A percentile compares a stretch with the other conserved stretches of the same genome.
Evolutionary conservation across 2,888 invertebrate species (phyloP).

Genomic region (Hedya salicella): DNA sequence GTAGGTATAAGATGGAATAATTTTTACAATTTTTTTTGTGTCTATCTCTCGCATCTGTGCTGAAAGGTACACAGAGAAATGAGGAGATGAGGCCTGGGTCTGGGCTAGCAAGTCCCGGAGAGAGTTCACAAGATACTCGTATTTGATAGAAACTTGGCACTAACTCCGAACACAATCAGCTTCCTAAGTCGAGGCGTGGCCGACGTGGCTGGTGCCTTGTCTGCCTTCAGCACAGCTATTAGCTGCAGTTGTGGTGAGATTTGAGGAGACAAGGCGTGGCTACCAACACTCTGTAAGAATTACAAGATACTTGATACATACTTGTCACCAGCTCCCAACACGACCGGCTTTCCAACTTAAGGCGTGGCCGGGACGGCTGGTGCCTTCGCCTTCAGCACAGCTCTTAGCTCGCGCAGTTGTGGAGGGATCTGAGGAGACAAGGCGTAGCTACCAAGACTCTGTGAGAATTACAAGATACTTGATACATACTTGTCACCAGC

Average conservation of each 20-base stretch:
- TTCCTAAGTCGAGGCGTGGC: constrained; percentile 74
- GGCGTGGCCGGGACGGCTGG: constrained; percentile 73
- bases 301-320: too few relatives aligned
- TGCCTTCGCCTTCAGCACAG: constrained; percentile 64
- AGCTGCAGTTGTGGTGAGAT: constrained; percentile 76
- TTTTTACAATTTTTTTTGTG: too few relatives aligned
- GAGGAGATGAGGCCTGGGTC: too few relatives aligned
- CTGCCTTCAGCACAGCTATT: constrained; percentile 69
- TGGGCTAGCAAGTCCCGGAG: too few relatives aligned
- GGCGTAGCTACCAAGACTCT: too few relatives aligned
- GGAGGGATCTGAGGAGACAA: too few relatives aligned
- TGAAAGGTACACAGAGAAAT: too few relatives aligned
- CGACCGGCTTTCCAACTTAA: constrained; percentile 73
- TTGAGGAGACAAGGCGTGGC: too few relatives aligned
- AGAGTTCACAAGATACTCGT: too few relatives aligned
- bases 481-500: constrained; percentile 78
- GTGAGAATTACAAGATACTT: constrained; percentile 34
- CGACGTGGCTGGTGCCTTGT: constrained; percentile 68
- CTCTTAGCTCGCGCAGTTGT: constrained; percentile 75
- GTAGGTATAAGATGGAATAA: too few relatives aligned
- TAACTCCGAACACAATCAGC: constrained; percentile 79
- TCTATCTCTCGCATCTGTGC: too few relatives aligned
- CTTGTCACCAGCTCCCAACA: constrained; percentile 82
- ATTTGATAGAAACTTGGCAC: constrained; percentile 78
- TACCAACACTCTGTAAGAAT: too few relatives aligned